These are phyloP conservation scores for Temnothorax rugatulus DNA, from an alignment of 2,888 invertebrate species.

Conservation along the genomic window DNA sequence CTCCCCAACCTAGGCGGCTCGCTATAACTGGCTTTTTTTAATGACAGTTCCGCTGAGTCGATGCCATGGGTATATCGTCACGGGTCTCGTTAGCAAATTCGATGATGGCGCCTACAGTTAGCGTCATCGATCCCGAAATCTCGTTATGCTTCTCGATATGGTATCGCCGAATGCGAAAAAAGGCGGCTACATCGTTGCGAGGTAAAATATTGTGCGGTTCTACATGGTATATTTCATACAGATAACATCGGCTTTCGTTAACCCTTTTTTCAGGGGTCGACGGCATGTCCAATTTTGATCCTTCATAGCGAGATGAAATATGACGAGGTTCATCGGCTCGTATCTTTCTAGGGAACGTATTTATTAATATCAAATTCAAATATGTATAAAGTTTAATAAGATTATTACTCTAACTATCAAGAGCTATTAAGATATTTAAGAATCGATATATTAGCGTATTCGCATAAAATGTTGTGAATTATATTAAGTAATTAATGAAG, in stretches of 20 bases:
- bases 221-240: slow-evolving; percentile 37
- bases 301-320: slow-evolving; percentile 39
- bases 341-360: not conserved
- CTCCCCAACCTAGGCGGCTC: not conserved
- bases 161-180: slow-evolving; percentile 30
- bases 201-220: slow-evolving; percentile 50
- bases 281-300: slow-evolving; percentile 27
- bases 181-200: slow-evolving; percentile 1
- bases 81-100: slow-evolving; percentile 66
- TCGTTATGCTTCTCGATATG: slow-evolving; percentile 56
- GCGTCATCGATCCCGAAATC: slow-evolving; percentile 65
- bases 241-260: slow-evolving; percentile 49
- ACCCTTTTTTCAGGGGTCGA: slow-evolving; percentile 36
- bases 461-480: not conserved
- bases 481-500: not conserved
- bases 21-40: slow-evolving; percentile 64
- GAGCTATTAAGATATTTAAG: not conserved
- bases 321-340: not conserved
- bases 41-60: slow-evolving; percentile 58
- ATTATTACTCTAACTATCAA: not conserved
- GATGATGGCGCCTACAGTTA: slow-evolving; percentile 50
- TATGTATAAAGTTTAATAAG: not conserved
- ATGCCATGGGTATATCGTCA: slow-evolving; percentile 42
- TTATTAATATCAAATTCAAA: not conserved
- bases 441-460: not conserved